Base-by-base conservation (phyloP, 2,888 invertebrate species). In the Galerucella calmariensis region DNA sequence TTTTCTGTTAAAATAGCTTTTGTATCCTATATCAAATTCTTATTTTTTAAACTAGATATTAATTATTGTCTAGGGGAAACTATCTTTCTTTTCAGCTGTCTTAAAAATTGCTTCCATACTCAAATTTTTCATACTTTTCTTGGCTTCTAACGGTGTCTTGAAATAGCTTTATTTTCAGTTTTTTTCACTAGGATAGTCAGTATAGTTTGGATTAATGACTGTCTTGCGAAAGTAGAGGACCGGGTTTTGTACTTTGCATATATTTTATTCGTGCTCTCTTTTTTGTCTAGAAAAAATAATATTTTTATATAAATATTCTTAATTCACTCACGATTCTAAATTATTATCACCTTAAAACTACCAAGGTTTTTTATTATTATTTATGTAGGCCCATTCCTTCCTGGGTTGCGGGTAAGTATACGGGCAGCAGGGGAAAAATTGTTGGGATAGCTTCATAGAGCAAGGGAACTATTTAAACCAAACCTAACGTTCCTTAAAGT, bases 371-470 rank as follows among this genome's bases (percentile, higher is more conserved):
- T 58, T 58, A n/a, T 10, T 16, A 66, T 20, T 27, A 56, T 10
- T 56, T n/a, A 27, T 2, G 27, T 27, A 27, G 27, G 27, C 8
- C 9, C 16, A n/a, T 56, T 8, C 20, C 3, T 56, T 56, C 56
- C 68, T 41, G 24, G 16, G 27, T 58, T 56, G 27, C 27, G 62
- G 66, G 1, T 20, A 20, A 20, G 20, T 70, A 51, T n/a, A 12
- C 70, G n/a, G 59, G 74, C 24, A 62, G 24, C 35, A 67, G 72
- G 27, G 61, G 58, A 58, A 75, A 75, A 44, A 69, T 72, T 59
- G 72, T 75, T 20, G 75, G 72, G 41, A 72, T 46, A 4, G 68
- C 72, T 58, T 35, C 63, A 72, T 65, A 41, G 11, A 74, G 51
- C 16, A 75, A 70, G 41, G 59, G 56, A 53, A 48, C 61, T 72